phyloP scores from a whole-genome alignment of 1,140 invertebrate genomes.

The Drosophila trapezifrons region DNA sequence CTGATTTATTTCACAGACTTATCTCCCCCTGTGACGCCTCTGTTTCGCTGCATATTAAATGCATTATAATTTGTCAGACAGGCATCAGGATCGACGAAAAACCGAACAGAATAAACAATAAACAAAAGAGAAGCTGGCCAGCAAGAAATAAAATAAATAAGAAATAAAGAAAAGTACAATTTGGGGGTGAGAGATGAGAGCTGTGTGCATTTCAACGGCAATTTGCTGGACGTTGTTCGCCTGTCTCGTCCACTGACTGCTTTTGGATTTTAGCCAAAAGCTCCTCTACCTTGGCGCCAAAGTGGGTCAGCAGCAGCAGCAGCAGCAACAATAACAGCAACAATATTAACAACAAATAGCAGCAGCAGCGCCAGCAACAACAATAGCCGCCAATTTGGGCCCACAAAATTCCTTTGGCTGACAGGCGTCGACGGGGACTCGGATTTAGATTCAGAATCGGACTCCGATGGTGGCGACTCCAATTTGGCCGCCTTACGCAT shows the following conservation, averaged over 20 bases:
- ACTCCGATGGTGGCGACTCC: conserved; percentile 36
- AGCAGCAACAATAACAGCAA: conserved; percentile 26
- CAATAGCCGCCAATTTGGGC: conserved; percentile 80
- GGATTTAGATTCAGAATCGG: conserved; percentile 27
- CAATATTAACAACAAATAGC: background rate
- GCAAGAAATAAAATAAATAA: conserved; percentile 7
- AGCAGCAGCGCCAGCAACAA: conserved; percentile 33
- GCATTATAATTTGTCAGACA: conserved; percentile 60
- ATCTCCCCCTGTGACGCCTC: conserved; percentile 5
- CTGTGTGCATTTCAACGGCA: conserved; percentile 38
- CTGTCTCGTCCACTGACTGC: conserved; percentile 50
- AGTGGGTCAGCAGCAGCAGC: conserved; percentile 68
- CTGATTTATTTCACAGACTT: background rate
- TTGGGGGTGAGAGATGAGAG: conserved; percentile 1
- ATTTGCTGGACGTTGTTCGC: conserved; percentile 56
- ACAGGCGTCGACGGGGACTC: conserved; percentile 65
- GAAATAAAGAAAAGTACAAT: conserved; percentile 10
- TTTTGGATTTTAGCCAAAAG: conserved; percentile 78
- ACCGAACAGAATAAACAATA: conserved; percentile 34
- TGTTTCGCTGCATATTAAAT: conserved; percentile 26
- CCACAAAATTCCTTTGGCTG: conserved; percentile 72
- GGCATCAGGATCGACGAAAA: conserved; percentile 40
- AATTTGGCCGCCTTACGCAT: conserved; percentile 65
- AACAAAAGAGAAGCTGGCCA: conserved; percentile 35
- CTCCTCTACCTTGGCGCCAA: conserved; percentile 60